Percentiles rank a stretch among this genome's conserved stretches.
phyloP scores from a whole-genome alignment of 2,113 vertebrate species.

The Brachyistius frenatus region DNA sequence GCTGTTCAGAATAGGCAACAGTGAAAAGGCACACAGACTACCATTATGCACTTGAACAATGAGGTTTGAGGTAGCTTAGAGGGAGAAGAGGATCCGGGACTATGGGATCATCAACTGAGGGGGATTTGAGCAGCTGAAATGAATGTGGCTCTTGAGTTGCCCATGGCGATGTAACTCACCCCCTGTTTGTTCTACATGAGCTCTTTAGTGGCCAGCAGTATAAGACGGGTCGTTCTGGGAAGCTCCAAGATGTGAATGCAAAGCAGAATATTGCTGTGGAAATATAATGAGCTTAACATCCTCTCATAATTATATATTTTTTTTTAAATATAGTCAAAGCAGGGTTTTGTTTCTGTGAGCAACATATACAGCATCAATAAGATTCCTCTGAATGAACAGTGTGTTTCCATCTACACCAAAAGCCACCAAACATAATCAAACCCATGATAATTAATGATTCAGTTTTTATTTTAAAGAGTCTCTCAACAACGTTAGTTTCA shows the following conservation, averaged over 20 bases:
- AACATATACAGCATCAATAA: too few species aligned
- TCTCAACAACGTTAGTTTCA: background rate
- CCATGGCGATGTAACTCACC: background rate
- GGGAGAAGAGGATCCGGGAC: constrained; percentile 29
- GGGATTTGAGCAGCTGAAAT: constrained; percentile 30
- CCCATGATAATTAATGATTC: background rate
- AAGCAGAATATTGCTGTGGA: too few species aligned
- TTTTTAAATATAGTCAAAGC: background rate
- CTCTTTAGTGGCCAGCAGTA: background rate
- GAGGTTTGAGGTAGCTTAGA: constrained; percentile 21
- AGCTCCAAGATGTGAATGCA: background rate
- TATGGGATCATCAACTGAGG: background rate
- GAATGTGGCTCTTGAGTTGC: constrained; percentile 15
- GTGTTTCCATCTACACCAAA: background rate
- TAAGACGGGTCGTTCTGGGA: background rate
- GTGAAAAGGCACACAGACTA: constrained; percentile 30
- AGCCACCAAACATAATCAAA: background rate
- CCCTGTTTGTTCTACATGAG: constrained; percentile 10
- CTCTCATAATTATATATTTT: background rate
- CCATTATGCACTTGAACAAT: constrained; percentile 40
- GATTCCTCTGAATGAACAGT: too few species aligned
- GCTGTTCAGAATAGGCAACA: constrained; percentile 36
- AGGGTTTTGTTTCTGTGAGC: background rate
- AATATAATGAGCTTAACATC: too few species aligned
- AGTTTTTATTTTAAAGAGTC: background rate